A percentile compares a stretch with the other conserved stretches of the same genome.
phyloP scores from a whole-genome alignment of 2,888 invertebrate species.

The Pyrochroa serraticornis region DNA sequence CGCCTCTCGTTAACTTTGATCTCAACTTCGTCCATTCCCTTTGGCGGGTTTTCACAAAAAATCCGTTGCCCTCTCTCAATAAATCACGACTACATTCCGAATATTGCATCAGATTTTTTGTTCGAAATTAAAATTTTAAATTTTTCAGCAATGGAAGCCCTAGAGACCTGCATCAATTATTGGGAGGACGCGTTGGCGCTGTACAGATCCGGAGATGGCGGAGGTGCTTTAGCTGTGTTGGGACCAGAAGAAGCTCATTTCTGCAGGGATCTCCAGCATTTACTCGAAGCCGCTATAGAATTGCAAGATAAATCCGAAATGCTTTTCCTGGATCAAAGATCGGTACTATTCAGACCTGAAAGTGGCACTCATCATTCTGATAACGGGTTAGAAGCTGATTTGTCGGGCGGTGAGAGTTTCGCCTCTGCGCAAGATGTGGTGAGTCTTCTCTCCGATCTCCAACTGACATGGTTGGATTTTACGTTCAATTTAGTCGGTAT shows the following conservation, averaged over 20 bases:
- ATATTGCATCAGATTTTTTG: neutral
- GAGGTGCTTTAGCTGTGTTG: slow-evolving; percentile 71
- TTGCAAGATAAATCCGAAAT: slow-evolving; percentile 88
- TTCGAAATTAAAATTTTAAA: slow-evolving; percentile 5
- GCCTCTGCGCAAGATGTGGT: slow-evolving; percentile 94
- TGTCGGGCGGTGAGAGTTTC: slow-evolving; percentile 94
- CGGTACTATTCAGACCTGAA: slow-evolving; percentile 82
- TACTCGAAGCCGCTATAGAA: slow-evolving; percentile 82
- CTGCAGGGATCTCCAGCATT: slow-evolving; percentile 77
- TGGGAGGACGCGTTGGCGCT: slow-evolving; percentile 94
- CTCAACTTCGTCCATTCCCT: too few relatives aligned
- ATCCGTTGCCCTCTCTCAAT: too few relatives aligned
- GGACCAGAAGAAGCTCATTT: slow-evolving; percentile 87
- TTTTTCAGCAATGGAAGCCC: slow-evolving; percentile 83
- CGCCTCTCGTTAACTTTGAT: too few relatives aligned
- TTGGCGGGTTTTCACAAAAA: too few relatives aligned
- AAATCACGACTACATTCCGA: too few relatives aligned
- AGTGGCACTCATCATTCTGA: slow-evolving; percentile 65
- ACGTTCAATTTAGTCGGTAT: neutral
- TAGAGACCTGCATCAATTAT: slow-evolving; percentile 89
- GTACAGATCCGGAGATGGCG: slow-evolving; percentile 68
- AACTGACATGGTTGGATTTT: neutral
- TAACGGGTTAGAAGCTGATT: slow-evolving; percentile 62
- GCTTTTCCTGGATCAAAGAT: slow-evolving; percentile 86
- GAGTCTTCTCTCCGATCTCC: too few relatives aligned